These are phyloP conservation scores for Calliopum simillimum DNA, from an alignment of 2,888 invertebrate species.

Conservation along the genomic window DNA sequence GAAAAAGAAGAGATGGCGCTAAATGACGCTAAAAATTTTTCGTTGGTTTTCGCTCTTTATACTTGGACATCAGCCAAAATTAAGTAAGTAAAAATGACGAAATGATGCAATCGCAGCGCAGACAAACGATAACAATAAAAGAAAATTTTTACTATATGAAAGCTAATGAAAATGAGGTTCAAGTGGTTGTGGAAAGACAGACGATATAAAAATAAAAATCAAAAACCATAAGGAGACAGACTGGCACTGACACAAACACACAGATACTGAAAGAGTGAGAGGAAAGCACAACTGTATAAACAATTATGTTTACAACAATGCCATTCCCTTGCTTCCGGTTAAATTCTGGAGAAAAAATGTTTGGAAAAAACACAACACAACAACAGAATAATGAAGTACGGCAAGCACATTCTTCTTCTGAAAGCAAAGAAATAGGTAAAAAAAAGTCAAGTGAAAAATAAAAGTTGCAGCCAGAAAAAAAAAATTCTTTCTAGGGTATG, in stretches of 20 bases:
- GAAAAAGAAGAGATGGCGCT: conserved; percentile 9
- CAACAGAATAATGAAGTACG: not conserved
- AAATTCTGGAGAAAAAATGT: not conserved
- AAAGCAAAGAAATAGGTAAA: not conserved
- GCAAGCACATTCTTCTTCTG: not conserved
- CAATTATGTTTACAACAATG: conserved; percentile 27
- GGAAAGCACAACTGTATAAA: not conserved
- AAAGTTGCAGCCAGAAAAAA: not conserved
- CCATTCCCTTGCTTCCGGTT: conserved; percentile 25
- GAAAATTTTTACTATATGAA: not conserved
- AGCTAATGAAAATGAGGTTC: conserved; percentile 29
- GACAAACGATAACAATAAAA: not conserved
- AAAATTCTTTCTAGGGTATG: conserved; percentile 13
- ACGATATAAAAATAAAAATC: not conserved
- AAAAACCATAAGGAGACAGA: conserved; percentile 4
- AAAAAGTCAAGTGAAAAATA: not conserved
- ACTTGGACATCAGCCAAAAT: conserved; percentile 9
- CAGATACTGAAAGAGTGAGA: not conserved
- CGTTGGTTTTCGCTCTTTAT: no score
- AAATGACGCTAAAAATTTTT: not conserved
- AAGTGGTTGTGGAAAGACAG: conserved; percentile 4
- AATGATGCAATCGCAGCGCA: conserved; percentile 12
- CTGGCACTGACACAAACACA: not conserved
- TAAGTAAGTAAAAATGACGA: conserved; percentile 9
- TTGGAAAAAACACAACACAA: not conserved